These are phyloP conservation scores for Conopomorpha cramerella DNA, from an alignment of 1,140 invertebrate genomes.

Conservation along the genomic window DNA sequence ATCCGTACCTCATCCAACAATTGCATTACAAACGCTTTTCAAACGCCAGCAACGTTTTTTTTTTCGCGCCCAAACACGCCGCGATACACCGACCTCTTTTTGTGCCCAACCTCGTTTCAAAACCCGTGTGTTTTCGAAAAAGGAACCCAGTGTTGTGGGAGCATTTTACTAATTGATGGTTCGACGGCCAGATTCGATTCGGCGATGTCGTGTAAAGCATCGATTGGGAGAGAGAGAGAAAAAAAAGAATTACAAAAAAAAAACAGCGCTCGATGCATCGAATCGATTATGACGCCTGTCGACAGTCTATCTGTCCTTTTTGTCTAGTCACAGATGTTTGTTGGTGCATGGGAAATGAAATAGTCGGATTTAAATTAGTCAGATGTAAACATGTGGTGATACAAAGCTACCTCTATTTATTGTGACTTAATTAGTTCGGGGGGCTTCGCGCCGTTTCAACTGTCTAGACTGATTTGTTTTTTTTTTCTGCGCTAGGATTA, in stretches of 20 bases:
- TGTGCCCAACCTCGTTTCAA: conserved; percentile 20
- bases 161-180: conserved; percentile 40
- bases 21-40: no score
- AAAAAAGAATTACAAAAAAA: no score
- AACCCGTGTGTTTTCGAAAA: conserved; percentile 39
- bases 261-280: conserved; percentile 35
- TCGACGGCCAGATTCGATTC: conserved; percentile 34
- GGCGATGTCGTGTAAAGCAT: conserved; percentile 31
- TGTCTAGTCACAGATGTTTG: conserved; percentile 31
- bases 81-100: no score
- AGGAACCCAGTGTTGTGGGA: conserved; percentile 22
- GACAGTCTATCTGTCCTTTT: conserved; percentile 17
- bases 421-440: no score
- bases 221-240: no score
- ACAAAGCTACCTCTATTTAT: no score
- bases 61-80: no score
- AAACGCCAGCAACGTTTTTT: no score
- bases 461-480: no score
- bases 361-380: conserved; percentile 18
- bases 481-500: no score
- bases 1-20: no score
- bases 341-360: conserved; percentile 14
- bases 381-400: conserved; percentile 33
- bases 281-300: conserved; percentile 41
- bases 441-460: no score